Conservation (phyloP, 2,888 invertebrate species). For the Gymnocheta viridis region DNA sequence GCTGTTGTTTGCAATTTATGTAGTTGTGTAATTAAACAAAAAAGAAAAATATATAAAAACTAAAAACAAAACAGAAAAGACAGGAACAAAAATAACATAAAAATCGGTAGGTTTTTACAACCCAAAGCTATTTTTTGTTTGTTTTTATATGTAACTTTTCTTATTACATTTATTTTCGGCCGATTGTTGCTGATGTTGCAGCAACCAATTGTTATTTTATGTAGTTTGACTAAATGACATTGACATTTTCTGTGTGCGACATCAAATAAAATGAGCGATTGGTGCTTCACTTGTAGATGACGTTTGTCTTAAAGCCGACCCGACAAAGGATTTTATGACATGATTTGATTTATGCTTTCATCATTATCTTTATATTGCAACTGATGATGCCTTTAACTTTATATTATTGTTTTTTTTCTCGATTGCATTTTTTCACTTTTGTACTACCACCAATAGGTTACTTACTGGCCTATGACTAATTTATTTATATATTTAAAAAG, state of each 20-base stretch:
- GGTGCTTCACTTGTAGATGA: constrained; percentile 68
- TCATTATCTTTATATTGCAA: constrained; percentile 59
- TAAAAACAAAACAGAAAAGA: constrained; percentile 24
- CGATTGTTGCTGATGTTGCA: constrained; percentile 50
- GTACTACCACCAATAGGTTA: neutral
- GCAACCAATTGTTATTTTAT: constrained; percentile 63
- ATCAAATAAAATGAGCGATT: constrained; percentile 70
- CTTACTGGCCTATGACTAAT: constrained; percentile 30
- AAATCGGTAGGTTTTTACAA: constrained; percentile 42
- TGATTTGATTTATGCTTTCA: constrained; percentile 71
- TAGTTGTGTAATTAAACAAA: constrained; percentile 65
- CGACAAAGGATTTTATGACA: constrained; percentile 70
- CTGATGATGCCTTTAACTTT: constrained; percentile 32
- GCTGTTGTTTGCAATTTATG: constrained; percentile 59
- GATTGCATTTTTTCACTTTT: neutral
- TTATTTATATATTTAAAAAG: constrained; percentile 20
- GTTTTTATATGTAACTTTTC: constrained; percentile 8
- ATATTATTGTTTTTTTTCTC: constrained; percentile 13
- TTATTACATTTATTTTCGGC: constrained; percentile 51
- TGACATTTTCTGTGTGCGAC: constrained; percentile 69
- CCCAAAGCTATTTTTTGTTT: constrained; percentile 25
- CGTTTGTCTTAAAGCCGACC: constrained; percentile 64
- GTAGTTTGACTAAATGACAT: constrained; percentile 70
- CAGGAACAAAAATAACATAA: neutral
- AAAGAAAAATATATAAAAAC: constrained; percentile 15